Base-by-base conservation (phyloP, 2,797 vertebrate species). In the Brotula barbata region DNA sequence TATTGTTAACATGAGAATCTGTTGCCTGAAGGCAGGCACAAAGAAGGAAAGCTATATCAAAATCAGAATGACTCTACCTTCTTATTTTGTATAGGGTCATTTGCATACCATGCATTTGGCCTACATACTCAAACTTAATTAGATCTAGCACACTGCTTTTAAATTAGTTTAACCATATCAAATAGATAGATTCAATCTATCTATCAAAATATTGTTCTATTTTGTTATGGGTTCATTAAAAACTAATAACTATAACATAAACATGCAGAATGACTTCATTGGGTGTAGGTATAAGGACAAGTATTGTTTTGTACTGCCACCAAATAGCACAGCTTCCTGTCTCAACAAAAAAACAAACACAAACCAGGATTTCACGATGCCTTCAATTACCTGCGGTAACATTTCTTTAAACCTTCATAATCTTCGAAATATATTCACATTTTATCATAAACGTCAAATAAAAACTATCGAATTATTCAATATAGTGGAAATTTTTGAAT, bases 301-400 rank as follows among this genome's bases (percentile, higher is more conserved):
- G 16, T 48, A 25, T 11, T 57, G 51, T 48, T 36, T n/a, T n/a
- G 20, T 64, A 51, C 6, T 36, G 57, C 7, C 62, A 3, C 20
- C 28, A 51, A 31, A 52, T 31, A 71, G 22, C 39, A 54, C 39
- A 54, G 53, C 47, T 74, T 68, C 6, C 37, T 36, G 8, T 25
- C 34, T 21, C 41, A 20, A 41, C 20, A 63, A 22, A n/a, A 54
- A 64, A 67, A 72, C 14, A 64, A 73, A 73, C 58, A 65, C 31
- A 60, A 49, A 20, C 16, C 48, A 34, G n/a, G 45, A 17, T 20
- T 43, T 6, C 13, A 37, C 53, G 80, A 5, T 71, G 50, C 74
- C 14, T 81, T 81, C 31, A 47, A 0, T 1, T 16, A 0, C 51
- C 17, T 3, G 2, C n/a, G n/a, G n/a, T n/a, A n/a, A n/a, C n/a